These are phyloP conservation scores for Cheilosia impressa DNA, from an alignment of 2,888 invertebrate species.

Conservation along the genomic window DNA sequence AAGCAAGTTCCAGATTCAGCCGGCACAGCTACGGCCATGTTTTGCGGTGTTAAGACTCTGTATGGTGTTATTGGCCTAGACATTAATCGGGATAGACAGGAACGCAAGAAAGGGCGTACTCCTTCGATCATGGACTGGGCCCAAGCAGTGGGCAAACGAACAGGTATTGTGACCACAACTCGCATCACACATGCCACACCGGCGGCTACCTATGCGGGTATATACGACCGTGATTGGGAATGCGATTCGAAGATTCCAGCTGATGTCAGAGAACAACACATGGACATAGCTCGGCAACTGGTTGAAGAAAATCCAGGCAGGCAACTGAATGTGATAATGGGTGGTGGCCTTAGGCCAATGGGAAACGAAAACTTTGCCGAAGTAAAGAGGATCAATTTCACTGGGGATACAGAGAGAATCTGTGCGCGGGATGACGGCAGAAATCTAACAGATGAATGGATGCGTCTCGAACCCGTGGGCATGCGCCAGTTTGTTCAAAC, in stretches of 20 bases:
- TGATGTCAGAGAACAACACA: conserved; percentile 76
- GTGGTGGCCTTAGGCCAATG: conserved; percentile 86
- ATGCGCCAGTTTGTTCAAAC: conserved; percentile 82
- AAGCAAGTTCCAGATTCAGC: conserved; percentile 89
- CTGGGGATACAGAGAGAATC: conserved; percentile 79
- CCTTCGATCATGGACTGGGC: conserved; percentile 86
- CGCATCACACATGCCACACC: conserved; percentile 88
- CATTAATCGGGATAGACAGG: conserved; percentile 77
- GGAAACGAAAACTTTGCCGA: conserved; percentile 80
- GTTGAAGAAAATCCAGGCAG: conserved; percentile 86
- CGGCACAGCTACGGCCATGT: conserved; percentile 88
- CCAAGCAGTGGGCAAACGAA: conserved; percentile 85
- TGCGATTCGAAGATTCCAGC: conserved; percentile 84
- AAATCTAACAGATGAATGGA: conserved; percentile 86
- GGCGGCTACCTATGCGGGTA: conserved; percentile 85
- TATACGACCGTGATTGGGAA: conserved; percentile 86
- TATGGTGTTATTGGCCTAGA: conserved; percentile 85
- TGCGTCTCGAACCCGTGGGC: conserved; percentile 81
- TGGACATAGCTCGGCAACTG: conserved; percentile 87
- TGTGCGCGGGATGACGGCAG: conserved; percentile 85
- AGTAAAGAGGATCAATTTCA: conserved; percentile 77
- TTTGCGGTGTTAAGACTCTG: conserved; percentile 87
- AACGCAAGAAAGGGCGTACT: conserved; percentile 83
- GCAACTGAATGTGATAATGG: conserved; percentile 86
- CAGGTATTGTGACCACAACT: conserved; percentile 88